These are phyloP conservation scores for Melinaea marsaeus DNA, from an alignment of 2,888 invertebrate species.

Conservation along the genomic window DNA sequence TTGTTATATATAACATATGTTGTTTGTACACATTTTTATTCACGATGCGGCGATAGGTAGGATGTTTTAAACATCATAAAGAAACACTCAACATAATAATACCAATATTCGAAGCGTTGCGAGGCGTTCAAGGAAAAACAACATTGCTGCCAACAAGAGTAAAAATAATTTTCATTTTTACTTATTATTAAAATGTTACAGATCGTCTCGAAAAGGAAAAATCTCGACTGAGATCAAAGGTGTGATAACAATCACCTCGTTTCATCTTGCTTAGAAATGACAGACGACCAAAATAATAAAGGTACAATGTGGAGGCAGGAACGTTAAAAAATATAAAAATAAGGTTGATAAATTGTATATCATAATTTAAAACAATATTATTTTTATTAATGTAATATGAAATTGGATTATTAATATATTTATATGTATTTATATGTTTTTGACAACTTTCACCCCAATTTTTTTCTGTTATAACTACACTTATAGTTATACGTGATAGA, in stretches of 20 bases:
- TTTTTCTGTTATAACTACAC: no score
- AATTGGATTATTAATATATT: neutral
- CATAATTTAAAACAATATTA: neutral
- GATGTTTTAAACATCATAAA: no score
- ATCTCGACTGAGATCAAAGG: slow-evolving; percentile 18
- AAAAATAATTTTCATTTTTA: slow-evolving; percentile 12
- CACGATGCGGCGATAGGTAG: no score
- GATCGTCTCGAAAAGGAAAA: slow-evolving; percentile 24
- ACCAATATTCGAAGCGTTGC: neutral
- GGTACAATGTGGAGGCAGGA: neutral
- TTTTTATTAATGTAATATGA: neutral
- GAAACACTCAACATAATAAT: neutral
- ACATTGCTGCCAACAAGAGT: neutral
- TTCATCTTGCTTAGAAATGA: slow-evolving; percentile 9
- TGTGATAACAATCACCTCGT: slow-evolving; percentile 16
- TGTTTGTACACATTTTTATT: no score
- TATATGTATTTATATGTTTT: neutral
- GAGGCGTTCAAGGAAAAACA: neutral
- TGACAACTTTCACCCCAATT: neutral
- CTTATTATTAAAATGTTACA: slow-evolving; percentile 18
- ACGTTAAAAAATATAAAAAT: neutral
- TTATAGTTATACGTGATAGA: no score
- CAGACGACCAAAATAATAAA: neutral
- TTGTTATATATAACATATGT: no score
- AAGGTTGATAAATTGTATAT: neutral